Evolutionary conservation across 1,140 invertebrate species (phyloP), one percentile per base, ranked within the genome.

Genomic region (Nomia melanderi): DNA sequence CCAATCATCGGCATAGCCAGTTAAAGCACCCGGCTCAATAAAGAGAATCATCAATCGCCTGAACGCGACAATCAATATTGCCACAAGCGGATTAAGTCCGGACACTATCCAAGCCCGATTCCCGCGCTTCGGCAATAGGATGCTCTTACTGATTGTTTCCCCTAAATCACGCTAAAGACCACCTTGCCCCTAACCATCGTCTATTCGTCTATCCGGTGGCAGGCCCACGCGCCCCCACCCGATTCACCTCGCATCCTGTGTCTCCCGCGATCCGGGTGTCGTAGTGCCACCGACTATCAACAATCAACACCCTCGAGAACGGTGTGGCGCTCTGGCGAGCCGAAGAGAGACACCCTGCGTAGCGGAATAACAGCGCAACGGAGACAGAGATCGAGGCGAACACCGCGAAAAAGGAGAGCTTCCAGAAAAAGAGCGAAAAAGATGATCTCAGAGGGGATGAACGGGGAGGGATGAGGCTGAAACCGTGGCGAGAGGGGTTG

Each of bases 251-350:
- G 27, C 54, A 41, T 47, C 62, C 65, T 41, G 39, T 47, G 31
- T 62, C 50, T 77, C 54, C 65, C 27, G 33, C 27, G 8, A 7
- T 73, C 41, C 62, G 39, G 9, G 59, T 17, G 41, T 50, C 50
- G 71, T 79, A 47, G 67, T 66, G 62, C 25, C 29, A 66, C 65
- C n/a, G 60, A 67, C 41, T 71, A 75, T 77, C 66, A 76, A 81
- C 81, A 81, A 81, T 78, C 83, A 77, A 81, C 63, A 69, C 64
- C 50, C 63, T 57, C 57, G 59, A 67, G 50, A 25, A 8, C 6
- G 72, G 39, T n/a, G 14, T 44, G 41, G 39, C 39, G 41, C 14
- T 12, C 11, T n/a, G 41, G 17, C 14, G 41, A 44, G 41, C 14
- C 14, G 17, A 17, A 41, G 17, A 44, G 41, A n/a, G n/a, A n/a